Evolutionary conservation across 2,888 invertebrate genomes (phyloP).

Genomic region (Apoda limacodes): DNA sequence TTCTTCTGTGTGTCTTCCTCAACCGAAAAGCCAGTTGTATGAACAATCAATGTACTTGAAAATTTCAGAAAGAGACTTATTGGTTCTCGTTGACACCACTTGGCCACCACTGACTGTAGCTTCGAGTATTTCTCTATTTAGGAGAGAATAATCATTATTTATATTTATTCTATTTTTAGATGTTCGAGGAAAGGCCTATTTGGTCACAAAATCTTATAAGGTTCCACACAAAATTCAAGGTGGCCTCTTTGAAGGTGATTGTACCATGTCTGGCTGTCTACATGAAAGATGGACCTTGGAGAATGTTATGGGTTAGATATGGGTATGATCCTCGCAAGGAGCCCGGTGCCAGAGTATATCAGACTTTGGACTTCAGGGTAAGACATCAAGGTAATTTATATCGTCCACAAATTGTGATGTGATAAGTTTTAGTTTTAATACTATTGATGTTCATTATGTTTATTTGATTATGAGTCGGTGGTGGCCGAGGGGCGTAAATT

Average conservation of each 20-base stretch:
- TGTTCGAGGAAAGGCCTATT: conserved; percentile 89
- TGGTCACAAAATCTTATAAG: conserved; percentile 87
- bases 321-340: conserved; percentile 94
- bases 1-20: too few species aligned
- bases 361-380: conserved; percentile 87
- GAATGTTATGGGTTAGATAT: conserved; percentile 87
- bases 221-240: conserved; percentile 71
- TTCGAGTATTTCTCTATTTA: conserved; percentile 1
- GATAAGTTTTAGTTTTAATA: neutral
- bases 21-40: too few species aligned
- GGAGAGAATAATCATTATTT: too few species aligned
- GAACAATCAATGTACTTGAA: too few species aligned
- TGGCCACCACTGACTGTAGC: too few species aligned
- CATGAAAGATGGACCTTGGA: conserved; percentile 92
- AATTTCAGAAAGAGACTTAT: too few species aligned
- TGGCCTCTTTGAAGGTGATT: conserved; percentile 77
- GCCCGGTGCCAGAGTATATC: conserved; percentile 82
- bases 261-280: conserved; percentile 89
- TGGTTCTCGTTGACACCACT: too few species aligned
- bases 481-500: too few species aligned
- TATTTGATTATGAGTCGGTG: too few species aligned
- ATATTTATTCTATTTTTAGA: too few species aligned
- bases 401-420: too few species aligned
- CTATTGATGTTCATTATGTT: too few species aligned
- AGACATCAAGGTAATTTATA: conserved; percentile 70